phyloP scores from a whole-genome alignment of 2,113 vertebrate genomes.

The Cinclus cinclus region DNA sequence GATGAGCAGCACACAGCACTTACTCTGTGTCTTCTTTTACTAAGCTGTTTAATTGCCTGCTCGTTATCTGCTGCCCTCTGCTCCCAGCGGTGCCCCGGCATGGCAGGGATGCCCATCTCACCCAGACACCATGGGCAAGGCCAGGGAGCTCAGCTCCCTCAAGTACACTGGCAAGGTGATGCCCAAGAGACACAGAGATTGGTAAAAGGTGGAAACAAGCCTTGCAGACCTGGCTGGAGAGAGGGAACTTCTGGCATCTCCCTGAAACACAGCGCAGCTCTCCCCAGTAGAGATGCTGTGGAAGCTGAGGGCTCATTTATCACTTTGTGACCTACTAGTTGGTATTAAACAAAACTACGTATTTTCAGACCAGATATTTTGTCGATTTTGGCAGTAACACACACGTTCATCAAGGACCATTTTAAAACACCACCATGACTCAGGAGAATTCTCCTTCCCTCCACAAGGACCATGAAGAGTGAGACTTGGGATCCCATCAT shows the following conservation, averaged over 20 bases:
- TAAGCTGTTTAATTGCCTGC: not conserved
- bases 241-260: accelerated
- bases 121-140: accelerated
- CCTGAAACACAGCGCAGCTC: not conserved
- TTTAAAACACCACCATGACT: not conserved
- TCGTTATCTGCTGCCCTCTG: not conserved
- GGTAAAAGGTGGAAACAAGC: not conserved
- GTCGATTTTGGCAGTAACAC: not conserved
- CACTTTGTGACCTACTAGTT: accelerated
- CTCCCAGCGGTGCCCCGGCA: accelerated
- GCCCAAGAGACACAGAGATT: not conserved
- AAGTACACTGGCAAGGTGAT: not conserved
- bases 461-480: not conserved
- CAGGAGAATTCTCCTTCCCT: not conserved
- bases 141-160: not conserved
- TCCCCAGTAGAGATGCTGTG: accelerated
- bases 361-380: not conserved
- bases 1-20: not conserved
- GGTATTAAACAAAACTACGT: accelerated
- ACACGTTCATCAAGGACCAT: not conserved
- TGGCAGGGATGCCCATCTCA: accelerated
- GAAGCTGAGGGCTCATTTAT: not conserved
- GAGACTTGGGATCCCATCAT: accelerated
- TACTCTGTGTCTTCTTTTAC: not conserved
- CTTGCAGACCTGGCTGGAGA: accelerated